Evolutionary conservation across 2,797 vertebrate species (phyloP), one percentile per base, ranked within the genome.

Genomic region (Eidolon dupreanum): DNA sequence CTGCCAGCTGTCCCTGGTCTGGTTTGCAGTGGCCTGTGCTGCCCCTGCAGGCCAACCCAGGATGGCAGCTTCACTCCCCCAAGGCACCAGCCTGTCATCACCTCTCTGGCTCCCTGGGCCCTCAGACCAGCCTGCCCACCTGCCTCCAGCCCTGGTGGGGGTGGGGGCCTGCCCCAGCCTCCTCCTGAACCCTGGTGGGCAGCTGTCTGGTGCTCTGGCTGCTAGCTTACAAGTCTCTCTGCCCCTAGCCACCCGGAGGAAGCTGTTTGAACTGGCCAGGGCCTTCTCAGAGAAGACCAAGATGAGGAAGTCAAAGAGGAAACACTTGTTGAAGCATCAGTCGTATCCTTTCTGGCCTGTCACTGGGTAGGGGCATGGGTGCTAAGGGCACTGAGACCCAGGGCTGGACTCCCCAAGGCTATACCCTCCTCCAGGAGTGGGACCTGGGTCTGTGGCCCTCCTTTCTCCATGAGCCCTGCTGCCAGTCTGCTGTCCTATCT

Each of bases 231-330:
- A 85, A 38, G 93, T 92, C n/a, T 74, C 59, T 97, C 98, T 94
- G 46, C 96, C 96, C 97, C 84, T 98, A 99, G 99, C 99, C 43
- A 99, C 99, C 0, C 99, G 99, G 94, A 99, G 99, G 98, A 99
- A 99, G 98, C 99, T 99, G 93, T 99, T 99, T 95, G 99, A 99
- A 98, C 99, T 99, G 8, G 99, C 99, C 97, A 99, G 99, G 98
- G 99, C 99, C 8, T 99, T 99, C 98, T 99, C 99, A 0, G 99
- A 99, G 97, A 99, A 99, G 98, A 99, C 99, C 0, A 99, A 99
- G 98, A 99, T 99, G 98, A 99, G 99, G 98, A 99, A 99, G 98
- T 99, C 99, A 0, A 99, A 99, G 98, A 99, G 99, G 98, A 99
- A 99, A 98, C 98, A 99, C 31, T 98, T 99, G 88, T 97, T 99